These are phyloP conservation scores for Typhlomys cinereus DNA, from an alignment of 2,113 vertebrate genomes.

Conservation along the genomic window DNA sequence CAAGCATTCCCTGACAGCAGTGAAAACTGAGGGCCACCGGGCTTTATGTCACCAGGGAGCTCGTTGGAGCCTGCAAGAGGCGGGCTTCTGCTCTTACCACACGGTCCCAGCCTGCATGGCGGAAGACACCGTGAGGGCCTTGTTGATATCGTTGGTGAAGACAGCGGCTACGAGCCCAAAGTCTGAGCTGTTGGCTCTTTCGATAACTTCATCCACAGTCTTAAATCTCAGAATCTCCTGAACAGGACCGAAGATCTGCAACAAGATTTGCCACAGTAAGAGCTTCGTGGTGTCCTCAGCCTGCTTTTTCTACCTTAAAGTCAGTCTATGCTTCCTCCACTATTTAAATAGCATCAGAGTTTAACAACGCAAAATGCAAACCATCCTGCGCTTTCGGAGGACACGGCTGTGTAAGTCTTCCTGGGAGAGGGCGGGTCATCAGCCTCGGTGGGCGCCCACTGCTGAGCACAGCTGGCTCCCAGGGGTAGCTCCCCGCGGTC, in stretches of 20 bases:
- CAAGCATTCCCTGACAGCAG: background rate
- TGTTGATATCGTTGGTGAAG: slow-evolving; percentile 97
- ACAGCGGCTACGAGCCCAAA: slow-evolving; percentile 96
- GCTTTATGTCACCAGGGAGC: too few species aligned
- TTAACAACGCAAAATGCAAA: background rate
- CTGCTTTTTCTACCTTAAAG: background rate
- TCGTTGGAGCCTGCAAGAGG: background rate
- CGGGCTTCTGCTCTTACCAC: slow-evolving; percentile 88
- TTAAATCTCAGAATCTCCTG: slow-evolving; percentile 99
- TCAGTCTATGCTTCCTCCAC: background rate
- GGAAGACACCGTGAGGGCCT: slow-evolving; percentile 95
- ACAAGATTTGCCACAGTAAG: too few species aligned
- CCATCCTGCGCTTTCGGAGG: background rate
- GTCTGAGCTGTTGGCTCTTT: slow-evolving; percentile 96
- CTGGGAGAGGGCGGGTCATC: too few species aligned
- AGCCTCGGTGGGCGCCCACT: too few species aligned
- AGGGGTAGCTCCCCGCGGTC: too few species aligned
- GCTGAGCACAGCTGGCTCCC: too few species aligned
- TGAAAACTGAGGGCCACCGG: background rate
- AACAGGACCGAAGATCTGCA: slow-evolving; percentile 99
- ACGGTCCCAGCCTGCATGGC: slow-evolving; percentile 98
- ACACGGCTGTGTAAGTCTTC: too few species aligned
- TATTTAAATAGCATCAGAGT: background rate
- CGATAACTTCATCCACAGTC: slow-evolving; percentile 97
- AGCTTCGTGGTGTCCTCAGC: too few species aligned